Conservation (phyloP, 2,113 vertebrate genomes). For the Rhegmatorhina hoffmannsi region DNA sequence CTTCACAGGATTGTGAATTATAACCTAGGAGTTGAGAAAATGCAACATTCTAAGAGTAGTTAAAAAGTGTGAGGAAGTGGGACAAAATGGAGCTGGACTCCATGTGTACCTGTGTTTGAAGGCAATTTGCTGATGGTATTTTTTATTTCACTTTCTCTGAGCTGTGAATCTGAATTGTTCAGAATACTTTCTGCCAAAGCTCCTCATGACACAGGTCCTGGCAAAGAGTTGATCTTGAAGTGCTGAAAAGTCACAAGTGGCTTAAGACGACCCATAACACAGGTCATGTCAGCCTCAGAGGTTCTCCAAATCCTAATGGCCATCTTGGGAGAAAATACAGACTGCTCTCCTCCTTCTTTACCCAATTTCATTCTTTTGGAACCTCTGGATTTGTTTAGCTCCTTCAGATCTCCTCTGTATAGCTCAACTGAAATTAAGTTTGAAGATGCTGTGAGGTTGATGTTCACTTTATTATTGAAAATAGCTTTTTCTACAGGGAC, state of each 20-base stretch:
- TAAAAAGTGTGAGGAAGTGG: neutral
- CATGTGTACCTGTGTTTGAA: neutral
- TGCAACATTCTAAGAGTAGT: neutral
- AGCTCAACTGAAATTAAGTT: neutral
- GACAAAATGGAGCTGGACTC: neutral
- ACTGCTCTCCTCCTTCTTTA: neutral
- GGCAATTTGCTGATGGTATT: neutral
- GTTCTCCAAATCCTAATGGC: neutral
- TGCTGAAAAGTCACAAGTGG: neutral
- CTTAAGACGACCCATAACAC: neutral
- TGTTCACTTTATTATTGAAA: neutral
- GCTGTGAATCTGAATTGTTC: neutral
- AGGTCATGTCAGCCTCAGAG: neutral
- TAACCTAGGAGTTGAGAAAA: neutral
- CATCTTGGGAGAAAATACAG: fast-evolving
- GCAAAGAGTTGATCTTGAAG: neutral
- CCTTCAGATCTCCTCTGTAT: neutral
- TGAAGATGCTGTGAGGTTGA: neutral
- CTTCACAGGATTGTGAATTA: neutral
- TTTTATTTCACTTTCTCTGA: neutral
- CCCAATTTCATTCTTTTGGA: neutral
- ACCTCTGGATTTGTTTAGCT: neutral
- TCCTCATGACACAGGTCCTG: neutral
- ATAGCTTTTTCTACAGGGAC: neutral
- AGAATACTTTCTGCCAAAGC: neutral